Evolutionary conservation across 2,113 vertebrate genomes (phyloP).

Genomic region (Cairina moschata): DNA sequence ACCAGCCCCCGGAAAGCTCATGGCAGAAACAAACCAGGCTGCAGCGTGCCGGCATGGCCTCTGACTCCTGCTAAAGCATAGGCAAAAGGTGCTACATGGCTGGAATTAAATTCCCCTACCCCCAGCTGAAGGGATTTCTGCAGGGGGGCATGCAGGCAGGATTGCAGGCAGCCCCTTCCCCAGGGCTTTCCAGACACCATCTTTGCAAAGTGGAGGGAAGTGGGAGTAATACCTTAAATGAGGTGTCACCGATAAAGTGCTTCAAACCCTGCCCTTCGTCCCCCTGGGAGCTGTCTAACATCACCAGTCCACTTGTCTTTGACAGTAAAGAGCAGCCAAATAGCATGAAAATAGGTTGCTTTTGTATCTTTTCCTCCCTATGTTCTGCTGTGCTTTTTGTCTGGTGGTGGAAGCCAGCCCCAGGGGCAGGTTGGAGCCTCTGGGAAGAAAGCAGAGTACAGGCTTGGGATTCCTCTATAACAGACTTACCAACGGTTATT

Average conservation of each 20-base stretch:
- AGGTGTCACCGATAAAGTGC: not conserved
- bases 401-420: not conserved
- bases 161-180: not conserved
- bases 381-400: not conserved
- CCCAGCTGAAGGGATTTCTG: not conserved
- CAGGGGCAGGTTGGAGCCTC: not conserved
- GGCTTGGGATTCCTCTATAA: not conserved
- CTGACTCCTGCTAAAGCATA: not conserved
- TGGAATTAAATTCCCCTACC: not conserved
- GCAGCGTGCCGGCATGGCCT: not conserved
- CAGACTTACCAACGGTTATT: not conserved
- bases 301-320: slow-evolving; percentile 14
- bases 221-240: slow-evolving; percentile 32
- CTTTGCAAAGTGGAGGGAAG: not conserved
- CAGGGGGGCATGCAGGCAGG: not conserved
- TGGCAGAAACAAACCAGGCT: not conserved
- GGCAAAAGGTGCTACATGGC: not conserved
- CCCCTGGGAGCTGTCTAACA: not conserved
- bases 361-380: not conserved
- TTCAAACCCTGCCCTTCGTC: not conserved
- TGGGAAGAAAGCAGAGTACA: not conserved
- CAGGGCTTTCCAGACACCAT: not conserved
- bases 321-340: not conserved
- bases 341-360: not conserved
- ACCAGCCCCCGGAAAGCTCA: not conserved